Conservation (phyloP, 1,140 invertebrate species). For the Leptinotarsa texana region DNA sequence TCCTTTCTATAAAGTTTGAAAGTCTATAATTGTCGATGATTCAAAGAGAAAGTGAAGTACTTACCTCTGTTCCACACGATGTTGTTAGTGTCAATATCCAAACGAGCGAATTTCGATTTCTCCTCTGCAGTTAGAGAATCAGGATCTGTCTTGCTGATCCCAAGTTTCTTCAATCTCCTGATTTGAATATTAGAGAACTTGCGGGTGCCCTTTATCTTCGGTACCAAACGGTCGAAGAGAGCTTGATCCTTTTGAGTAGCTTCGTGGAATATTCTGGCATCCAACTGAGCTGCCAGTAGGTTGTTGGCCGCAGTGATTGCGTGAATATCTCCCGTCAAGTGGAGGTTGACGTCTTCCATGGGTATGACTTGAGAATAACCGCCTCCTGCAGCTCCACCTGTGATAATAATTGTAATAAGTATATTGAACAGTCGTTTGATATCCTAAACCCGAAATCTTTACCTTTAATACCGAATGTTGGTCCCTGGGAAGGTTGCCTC, state of each 20-base stretch:
- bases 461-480: constrained; percentile 98
- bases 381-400: constrained; percentile 55
- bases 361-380: constrained; percentile 95
- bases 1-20: not conserved
- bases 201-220: constrained; percentile 72
- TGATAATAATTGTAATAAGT: not conserved
- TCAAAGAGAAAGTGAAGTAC: constrained; percentile 2
- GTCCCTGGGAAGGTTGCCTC: constrained; percentile 97
- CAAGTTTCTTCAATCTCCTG: constrained; percentile 76
- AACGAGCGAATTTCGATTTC: constrained; percentile 75
- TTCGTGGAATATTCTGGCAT: constrained; percentile 97
- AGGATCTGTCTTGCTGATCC: constrained; percentile 88
- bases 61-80: constrained; percentile 93
- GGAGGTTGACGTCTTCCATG: constrained; percentile 99
- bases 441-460: not conserved
- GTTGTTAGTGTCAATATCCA: constrained; percentile 89
- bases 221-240: constrained; percentile 87
- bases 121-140: constrained; percentile 80
- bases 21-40: not conserved
- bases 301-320: constrained; percentile 98
- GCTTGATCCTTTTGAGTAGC: constrained; percentile 83
- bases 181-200: constrained; percentile 86
- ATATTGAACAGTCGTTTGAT: not conserved
- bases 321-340: constrained; percentile 98
- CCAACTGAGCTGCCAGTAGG: constrained; percentile 90